Base-by-base conservation (phyloP, 2,888 invertebrate species). In the Pseudococcus viburni region DNA sequence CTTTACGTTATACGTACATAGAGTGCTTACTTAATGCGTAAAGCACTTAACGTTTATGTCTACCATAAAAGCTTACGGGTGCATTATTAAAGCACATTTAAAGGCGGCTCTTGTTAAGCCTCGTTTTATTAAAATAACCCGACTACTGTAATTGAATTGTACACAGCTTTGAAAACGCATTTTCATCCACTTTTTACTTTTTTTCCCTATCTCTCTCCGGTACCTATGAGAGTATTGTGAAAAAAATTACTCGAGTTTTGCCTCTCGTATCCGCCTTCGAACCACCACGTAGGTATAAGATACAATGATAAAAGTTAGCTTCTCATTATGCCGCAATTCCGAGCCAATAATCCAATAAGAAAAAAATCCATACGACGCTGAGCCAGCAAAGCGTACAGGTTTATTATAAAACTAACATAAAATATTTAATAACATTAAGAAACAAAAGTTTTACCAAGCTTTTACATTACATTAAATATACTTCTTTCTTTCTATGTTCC, bases 81-180 rank as follows among this genome's bases (percentile, higher is more conserved):
- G 86, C 86, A 86, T 86, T 86, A 86, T 86, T 59, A 86, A 86
- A 86, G 64, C 86, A 86, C 64, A 64, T 64, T 86, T 59, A 86
- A 86, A 86, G 64, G 59, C 86, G 86, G 86, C 64, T 86, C 86
- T 86, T 64, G 86, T 86, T 86, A 86, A 86, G 68, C 68, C 68
- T 68, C 68, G 86, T 86, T 86, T 59, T 85, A 85, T 85, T 85
- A 85, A 55, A 85, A 85, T 86, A 86, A 86, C 86, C 86, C 86
- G 86, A 86, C 64, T 68, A 86, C 86, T 86, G 86, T 86, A 86
- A 86, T 86, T 59, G 59, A 86, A 86, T 86, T 86, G 86, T 68
- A 86, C 59, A 86, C 86, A 86, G 86, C 68, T 86, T 86, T 46
- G 42, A 68, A 86, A 86, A 64, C 68, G 64, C 64, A 86, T 64